Conservation (phyloP, 2,888 invertebrate species). For the Idaea straminata region DNA sequence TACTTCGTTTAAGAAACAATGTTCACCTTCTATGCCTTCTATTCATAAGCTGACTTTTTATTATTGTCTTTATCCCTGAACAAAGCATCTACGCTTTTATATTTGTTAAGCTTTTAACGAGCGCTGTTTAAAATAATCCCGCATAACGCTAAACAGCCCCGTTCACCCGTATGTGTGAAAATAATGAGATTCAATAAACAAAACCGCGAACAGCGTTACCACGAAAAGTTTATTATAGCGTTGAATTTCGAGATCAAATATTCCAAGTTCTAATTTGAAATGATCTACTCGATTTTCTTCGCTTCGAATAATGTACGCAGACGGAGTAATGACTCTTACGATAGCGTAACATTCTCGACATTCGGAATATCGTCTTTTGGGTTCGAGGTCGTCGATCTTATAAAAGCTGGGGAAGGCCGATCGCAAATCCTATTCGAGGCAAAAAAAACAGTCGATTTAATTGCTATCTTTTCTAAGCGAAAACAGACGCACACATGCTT, state of each 20-base stretch:
- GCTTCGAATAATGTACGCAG: background rate
- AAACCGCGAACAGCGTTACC: background rate
- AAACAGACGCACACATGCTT: no score
- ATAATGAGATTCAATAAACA: slow-evolving; percentile 1
- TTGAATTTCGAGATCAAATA: background rate
- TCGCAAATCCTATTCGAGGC: background rate
- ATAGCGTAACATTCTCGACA: background rate
- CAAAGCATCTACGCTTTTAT: background rate
- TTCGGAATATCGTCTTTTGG: background rate
- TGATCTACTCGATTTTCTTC: background rate
- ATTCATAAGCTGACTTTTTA: background rate
- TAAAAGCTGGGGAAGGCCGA: background rate
- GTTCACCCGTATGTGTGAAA: background rate
- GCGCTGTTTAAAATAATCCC: background rate
- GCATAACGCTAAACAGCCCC: background rate
- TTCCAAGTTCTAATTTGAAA: background rate
- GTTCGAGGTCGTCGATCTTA: background rate
- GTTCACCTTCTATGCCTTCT: background rate
- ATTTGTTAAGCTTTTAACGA: background rate
- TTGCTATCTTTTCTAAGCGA: no score
- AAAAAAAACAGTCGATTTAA: background rate
- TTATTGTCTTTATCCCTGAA: background rate
- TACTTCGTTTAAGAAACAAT: background rate
- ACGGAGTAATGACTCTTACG: background rate
- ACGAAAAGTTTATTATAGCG: slow-evolving; percentile 1